Conservation (phyloP, 1,140 invertebrate genomes). For the Physella acuta region DNA sequence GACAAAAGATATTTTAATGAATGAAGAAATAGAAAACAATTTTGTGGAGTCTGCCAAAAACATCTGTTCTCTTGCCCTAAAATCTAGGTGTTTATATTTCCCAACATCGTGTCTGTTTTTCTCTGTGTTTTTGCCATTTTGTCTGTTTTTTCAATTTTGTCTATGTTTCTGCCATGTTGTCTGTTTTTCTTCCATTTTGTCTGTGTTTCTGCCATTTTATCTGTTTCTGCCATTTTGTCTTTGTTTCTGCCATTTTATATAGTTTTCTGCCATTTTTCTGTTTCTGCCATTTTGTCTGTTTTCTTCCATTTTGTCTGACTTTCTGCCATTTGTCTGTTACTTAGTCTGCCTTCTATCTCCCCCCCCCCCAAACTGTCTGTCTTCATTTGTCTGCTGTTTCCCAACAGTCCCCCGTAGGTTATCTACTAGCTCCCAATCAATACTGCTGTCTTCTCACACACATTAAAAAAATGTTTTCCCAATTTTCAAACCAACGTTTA, state of each 20-base stretch:
- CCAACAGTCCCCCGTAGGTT: too few species aligned
- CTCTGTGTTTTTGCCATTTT: not conserved
- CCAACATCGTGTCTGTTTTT: not conserved
- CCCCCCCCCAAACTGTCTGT: not conserved
- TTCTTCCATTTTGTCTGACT: not conserved
- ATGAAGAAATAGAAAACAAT: too few species aligned
- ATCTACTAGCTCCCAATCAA: too few species aligned
- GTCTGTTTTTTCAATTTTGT: not conserved
- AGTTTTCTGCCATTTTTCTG: not conserved
- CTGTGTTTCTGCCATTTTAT: not conserved
- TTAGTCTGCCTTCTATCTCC: not conserved
- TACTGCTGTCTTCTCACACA: too few species aligned
- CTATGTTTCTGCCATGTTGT: not conserved
- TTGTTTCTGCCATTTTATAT: not conserved
- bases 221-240: conserved; percentile 1
- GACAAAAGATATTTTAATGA: too few species aligned
- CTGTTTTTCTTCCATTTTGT: not conserved
- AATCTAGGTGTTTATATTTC: too few species aligned
- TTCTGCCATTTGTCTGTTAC: not conserved
- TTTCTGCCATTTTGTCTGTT: not conserved
- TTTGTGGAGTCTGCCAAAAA: too few species aligned
- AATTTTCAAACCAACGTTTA: too few species aligned
- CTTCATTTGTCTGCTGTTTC: not conserved
- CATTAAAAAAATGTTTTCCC: too few species aligned
- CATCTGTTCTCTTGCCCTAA: too few species aligned